Conservation (phyloP, 1,140 invertebrate genomes). For the Hylaeus anthracinus region DNA sequence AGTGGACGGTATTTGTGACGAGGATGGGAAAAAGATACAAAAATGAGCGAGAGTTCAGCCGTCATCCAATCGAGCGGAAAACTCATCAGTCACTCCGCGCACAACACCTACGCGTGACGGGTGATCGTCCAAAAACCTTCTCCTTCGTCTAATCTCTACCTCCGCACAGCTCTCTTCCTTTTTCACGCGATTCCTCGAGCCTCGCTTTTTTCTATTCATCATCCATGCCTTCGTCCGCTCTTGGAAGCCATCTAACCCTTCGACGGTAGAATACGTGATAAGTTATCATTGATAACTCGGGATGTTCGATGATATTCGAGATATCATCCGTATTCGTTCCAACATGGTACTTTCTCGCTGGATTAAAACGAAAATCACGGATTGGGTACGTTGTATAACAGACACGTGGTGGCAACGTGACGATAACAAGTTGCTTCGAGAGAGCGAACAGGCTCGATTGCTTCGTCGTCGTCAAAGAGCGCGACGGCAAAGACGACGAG, state of each 20-base stretch:
- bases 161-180: not conserved
- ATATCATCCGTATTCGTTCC: no score
- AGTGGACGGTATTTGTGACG: constrained; percentile 4
- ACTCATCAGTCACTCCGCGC: constrained; percentile 64
- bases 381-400: not conserved
- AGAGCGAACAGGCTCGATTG: constrained; percentile 27
- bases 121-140: constrained; percentile 56
- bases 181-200: not conserved
- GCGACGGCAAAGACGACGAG: constrained; percentile 48
- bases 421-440: constrained; percentile 14
- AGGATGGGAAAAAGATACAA: constrained; percentile 45
- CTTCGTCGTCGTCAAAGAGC: constrained; percentile 39
- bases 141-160: constrained; percentile 51
- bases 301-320: not conserved
- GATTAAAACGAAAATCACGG: no score
- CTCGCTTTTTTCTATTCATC: constrained; percentile 7
- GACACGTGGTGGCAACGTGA: not conserved
- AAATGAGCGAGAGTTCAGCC: constrained; percentile 47
- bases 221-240: not conserved
- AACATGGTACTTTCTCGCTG: no score
- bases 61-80: constrained; percentile 68
- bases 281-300: not conserved
- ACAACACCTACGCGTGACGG: constrained; percentile 47
- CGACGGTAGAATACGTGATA: not conserved
- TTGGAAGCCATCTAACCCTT: not conserved